Conservation (phyloP, 2,888 invertebrate genomes). For the Apamea monoglypha region DNA sequence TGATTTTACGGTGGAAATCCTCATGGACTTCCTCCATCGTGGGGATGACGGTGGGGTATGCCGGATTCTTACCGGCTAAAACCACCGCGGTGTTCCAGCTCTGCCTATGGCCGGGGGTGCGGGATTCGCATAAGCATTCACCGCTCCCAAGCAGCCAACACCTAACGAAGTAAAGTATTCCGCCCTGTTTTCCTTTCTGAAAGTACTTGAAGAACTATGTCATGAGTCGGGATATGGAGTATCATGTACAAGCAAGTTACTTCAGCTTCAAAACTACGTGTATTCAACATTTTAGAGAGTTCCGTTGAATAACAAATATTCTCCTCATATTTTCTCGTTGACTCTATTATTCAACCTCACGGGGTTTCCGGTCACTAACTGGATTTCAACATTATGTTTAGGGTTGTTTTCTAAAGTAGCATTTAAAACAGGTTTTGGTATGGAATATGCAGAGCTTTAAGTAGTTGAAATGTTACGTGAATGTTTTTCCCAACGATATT, state of each 20-base stretch:
- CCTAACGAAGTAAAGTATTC: neutral
- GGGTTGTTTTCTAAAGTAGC: conserved; percentile 32
- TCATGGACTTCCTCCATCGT: no score
- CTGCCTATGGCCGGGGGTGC: no score
- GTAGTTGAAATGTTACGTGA: neutral
- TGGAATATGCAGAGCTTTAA: neutral
- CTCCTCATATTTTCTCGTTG: conserved; percentile 32
- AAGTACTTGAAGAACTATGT: conserved; percentile 28
- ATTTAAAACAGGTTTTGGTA: conserved; percentile 30
- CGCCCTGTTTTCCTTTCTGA: conserved; percentile 11
- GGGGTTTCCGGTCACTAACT: conserved; percentile 50
- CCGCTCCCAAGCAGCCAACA: neutral
- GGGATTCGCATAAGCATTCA: no score
- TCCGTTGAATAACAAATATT: conserved; percentile 46
- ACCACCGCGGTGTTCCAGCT: no score
- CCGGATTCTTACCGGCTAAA: no score
- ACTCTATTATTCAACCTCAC: conserved; percentile 49
- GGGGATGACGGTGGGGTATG: no score
- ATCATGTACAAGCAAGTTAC: conserved; percentile 42
- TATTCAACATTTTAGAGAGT: conserved; percentile 34
- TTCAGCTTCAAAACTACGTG: conserved; percentile 35
- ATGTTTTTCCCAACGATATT: neutral
- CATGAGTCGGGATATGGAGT: conserved; percentile 20
- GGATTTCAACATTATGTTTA: conserved; percentile 46
- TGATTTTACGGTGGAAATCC: no score